Base-by-base conservation (phyloP, 2,113 vertebrate species). In the Echinops telfairi region DNA sequence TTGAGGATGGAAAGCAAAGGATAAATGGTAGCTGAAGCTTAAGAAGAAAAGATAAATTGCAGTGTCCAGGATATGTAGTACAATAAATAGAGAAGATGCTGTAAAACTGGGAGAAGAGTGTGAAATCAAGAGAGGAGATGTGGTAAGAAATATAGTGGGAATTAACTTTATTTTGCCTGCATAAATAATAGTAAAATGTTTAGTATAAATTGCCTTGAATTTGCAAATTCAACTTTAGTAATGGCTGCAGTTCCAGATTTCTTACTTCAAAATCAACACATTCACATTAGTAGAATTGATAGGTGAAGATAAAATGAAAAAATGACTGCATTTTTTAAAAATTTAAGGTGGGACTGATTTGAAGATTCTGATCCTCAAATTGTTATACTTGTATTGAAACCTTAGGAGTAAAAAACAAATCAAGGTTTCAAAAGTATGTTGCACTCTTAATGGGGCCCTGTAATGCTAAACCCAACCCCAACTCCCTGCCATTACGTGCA, bases 401-500 rank as follows among this genome's bases (percentile, higher is more conserved):
- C 22, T 90, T 78, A 87, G 3, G 20, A 43, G 31, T 5, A 53
- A 82, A 91, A 86, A 73, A 60, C 43, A 86, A 57, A 86, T 36
- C 36, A 64, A 19, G 29, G 36, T 89, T 93, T 91, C 80, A 77
- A 17, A 86, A 91, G 60, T 75, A 71, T 70, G 12, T 91, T 25
- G 1, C 15, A n/a, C 23, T 89, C 29, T 22, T 85, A 64, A 83
- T 27, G 17, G 47, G n/a, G 33, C 8, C 57, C 47, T 53, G 47
- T 11, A 53, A 2, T 53, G 47, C 47, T 53, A 53, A 6, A 53
- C 47, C 47, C 47, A 53, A 53, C 5, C 47, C 47, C 5, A 53
- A 53, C 47, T 53, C 47, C 9, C 47, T 53, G 9, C 47, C 47
- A 12, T 53, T 53, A 53, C 47, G 6, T 53, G 47, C 5, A 11